Evolutionary conservation across 1,140 invertebrate species (phyloP).

Genomic region (Antheraea pernyi): DNA sequence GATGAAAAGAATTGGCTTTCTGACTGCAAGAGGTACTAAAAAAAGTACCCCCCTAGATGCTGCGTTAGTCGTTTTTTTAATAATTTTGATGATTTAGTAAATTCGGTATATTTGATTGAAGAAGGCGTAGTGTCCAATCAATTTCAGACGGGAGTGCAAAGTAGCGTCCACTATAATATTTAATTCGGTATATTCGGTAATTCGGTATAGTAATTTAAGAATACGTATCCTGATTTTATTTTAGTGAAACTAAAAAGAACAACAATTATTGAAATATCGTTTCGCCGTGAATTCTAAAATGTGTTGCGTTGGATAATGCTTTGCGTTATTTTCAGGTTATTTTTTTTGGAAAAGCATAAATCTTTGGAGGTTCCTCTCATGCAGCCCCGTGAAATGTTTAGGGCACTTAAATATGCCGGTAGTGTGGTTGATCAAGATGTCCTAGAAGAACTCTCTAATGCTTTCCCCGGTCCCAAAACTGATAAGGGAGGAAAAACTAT

Average conservation of each 20-base stretch:
- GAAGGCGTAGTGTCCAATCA: too few relatives aligned
- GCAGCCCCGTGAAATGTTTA: slow-evolving; percentile 29
- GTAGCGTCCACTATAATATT: too few relatives aligned
- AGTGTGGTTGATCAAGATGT: slow-evolving; percentile 31
- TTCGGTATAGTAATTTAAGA: too few relatives aligned
- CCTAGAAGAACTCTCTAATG: slow-evolving; percentile 20
- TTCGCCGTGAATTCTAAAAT: too few relatives aligned
- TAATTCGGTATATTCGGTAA: too few relatives aligned
- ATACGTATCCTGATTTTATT: too few relatives aligned
- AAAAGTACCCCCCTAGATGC: slow-evolving; percentile 30
- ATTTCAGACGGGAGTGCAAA: too few relatives aligned
- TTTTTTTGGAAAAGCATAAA: slow-evolving; percentile 29
- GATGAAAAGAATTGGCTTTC: slow-evolving; percentile 35
- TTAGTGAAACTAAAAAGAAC: too few relatives aligned
- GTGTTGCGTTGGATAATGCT: too few relatives aligned
- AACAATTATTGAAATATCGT: too few relatives aligned
- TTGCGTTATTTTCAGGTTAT: slow-evolving; percentile 24
- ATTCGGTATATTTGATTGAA: too few relatives aligned
- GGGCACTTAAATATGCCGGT: slow-evolving; percentile 27
- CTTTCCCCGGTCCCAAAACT: slow-evolving; percentile 34
- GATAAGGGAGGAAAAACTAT: slow-evolving; percentile 36
- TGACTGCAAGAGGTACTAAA: slow-evolving; percentile 26
- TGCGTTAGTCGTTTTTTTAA: slow-evolving; percentile 22
- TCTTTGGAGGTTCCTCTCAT: slow-evolving; percentile 18
- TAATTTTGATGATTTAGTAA: neutral